These are phyloP conservation scores for Enteromius paludinosus DNA, from an alignment of 2,797 vertebrate species.

Conservation along the genomic window DNA sequence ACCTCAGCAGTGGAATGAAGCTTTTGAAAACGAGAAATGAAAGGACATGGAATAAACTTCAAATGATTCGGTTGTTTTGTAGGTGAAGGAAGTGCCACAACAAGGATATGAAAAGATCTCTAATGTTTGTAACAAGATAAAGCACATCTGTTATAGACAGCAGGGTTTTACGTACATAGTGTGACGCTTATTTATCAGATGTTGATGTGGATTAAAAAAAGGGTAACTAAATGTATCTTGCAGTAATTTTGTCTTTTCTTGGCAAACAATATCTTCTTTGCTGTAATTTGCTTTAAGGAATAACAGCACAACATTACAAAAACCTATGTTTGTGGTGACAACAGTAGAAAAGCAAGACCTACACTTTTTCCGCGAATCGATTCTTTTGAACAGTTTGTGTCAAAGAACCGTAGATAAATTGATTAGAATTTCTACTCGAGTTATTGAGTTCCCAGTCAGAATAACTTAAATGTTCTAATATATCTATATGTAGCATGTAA, in stretches of 20 bases:
- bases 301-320: neutral
- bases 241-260: neutral
- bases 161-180: neutral
- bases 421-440: neutral
- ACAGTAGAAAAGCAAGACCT: neutral
- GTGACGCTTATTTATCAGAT: slow-evolving; percentile 15
- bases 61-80: slow-evolving; percentile 3
- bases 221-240: neutral
- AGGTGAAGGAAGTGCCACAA: slow-evolving; percentile 5
- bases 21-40: neutral
- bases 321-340: neutral
- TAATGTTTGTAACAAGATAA: neutral
- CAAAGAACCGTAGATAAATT: neutral
- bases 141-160: neutral
- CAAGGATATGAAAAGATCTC: neutral
- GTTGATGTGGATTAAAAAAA: slow-evolving; percentile 27
- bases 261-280: neutral
- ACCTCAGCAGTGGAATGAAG: slow-evolving; percentile 25
- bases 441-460: neutral
- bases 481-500: neutral
- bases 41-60: neutral
- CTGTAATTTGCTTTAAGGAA: neutral
- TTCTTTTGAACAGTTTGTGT: neutral
- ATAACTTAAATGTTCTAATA: neutral
- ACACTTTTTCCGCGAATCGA: neutral